These are phyloP conservation scores for Gallinago stenura DNA, from an alignment of 2,797 vertebrate genomes.

Conservation along the genomic window DNA sequence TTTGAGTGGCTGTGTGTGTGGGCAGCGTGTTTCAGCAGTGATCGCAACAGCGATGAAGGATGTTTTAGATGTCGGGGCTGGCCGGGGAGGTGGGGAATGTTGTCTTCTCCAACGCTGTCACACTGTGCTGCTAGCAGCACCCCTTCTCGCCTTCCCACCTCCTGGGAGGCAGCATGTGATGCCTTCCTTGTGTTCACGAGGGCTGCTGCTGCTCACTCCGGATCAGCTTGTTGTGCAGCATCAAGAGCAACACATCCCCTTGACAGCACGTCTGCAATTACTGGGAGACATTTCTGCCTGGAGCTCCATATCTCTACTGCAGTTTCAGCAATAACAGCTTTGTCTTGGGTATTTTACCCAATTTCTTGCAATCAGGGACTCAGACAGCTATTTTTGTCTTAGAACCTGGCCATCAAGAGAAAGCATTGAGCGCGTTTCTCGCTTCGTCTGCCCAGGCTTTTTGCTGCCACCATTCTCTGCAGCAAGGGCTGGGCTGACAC, in stretches of 20 bases:
- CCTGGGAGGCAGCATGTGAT: not conserved
- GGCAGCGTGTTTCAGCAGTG: not conserved
- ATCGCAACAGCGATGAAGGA: not conserved
- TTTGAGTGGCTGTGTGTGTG: not conserved
- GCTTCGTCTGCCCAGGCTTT: not conserved
- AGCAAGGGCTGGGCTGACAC: not conserved
- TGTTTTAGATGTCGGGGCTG: not conserved
- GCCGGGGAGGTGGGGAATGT: rapidly evolving
- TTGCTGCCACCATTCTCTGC: not conserved
- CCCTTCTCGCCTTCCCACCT: not conserved
- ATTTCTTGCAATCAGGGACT: not conserved
- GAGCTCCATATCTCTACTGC: not conserved
- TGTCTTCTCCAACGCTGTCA: not conserved
- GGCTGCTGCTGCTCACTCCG: not conserved
- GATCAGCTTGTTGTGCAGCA: not conserved
- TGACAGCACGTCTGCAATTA: not conserved
- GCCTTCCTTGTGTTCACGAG: not conserved
- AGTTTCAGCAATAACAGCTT: not conserved
- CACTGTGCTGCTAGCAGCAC: not conserved
- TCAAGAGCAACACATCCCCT: not conserved
- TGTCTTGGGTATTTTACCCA: not conserved
- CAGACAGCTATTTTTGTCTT: not conserved
- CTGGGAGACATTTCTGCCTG: not conserved
- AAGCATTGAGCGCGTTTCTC: not conserved
- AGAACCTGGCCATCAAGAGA: not conserved